These are phyloP conservation scores for Stercorarius parasiticus DNA, from an alignment of 2,113 vertebrate species.

Conservation along the genomic window DNA sequence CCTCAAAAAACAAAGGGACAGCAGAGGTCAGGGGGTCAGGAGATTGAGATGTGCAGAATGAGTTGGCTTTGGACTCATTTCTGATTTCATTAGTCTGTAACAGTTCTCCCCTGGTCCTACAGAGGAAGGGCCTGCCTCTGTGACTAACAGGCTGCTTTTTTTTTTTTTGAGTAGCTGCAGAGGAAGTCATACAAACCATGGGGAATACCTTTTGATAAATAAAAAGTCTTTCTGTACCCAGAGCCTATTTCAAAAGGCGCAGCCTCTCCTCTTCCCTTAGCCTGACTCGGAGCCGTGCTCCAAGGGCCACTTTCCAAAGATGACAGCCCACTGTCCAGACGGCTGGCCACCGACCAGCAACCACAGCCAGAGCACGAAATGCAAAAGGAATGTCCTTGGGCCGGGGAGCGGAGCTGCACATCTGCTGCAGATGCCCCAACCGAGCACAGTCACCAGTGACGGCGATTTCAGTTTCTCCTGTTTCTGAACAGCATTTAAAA, in stretches of 20 bases:
- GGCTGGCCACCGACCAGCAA: background rate
- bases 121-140: background rate
- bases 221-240: background rate
- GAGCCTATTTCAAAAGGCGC: background rate
- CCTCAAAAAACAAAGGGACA: background rate
- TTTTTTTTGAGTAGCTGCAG: background rate
- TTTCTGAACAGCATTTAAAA: background rate
- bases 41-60: background rate
- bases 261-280: background rate
- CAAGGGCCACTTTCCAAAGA: background rate
- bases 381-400: constrained; percentile 43
- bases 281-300: background rate
- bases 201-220: background rate
- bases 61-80: background rate
- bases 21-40: background rate
- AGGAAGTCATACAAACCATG: background rate
- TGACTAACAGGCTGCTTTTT: background rate
- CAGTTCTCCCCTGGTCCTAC: background rate
- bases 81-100: background rate
- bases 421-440: background rate
- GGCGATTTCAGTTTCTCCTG: background rate
- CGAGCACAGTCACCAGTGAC: background rate
- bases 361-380: constrained; percentile 13
- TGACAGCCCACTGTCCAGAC: constrained; percentile 20
- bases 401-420: background rate